Conservation (phyloP, 2,888 invertebrate genomes). For the Leucozona laternaria region DNA sequence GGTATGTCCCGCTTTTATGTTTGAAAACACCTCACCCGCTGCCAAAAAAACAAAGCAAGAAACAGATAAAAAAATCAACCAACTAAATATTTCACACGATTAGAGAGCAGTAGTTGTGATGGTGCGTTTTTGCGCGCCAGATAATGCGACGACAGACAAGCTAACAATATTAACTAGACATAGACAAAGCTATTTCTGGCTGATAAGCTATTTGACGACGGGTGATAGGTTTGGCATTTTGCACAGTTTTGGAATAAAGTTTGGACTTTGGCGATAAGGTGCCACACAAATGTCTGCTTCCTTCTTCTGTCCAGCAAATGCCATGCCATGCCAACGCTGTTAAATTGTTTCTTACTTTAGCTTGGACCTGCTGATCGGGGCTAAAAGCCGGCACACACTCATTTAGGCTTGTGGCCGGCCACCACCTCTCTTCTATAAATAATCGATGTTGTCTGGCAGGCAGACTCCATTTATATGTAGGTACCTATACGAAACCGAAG, state of each 20-base stretch:
- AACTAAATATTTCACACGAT: conserved; percentile 65
- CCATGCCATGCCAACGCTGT: conserved; percentile 10
- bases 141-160: conserved; percentile 63
- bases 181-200: conserved; percentile 54
- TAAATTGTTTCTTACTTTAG: conserved; percentile 40
- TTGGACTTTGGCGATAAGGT: conserved; percentile 62
- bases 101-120: conserved; percentile 33
- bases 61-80: conserved; percentile 6
- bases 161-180: conserved; percentile 56
- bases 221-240: conserved; percentile 47
- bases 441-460: conserved; percentile 60
- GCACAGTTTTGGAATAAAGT: conserved; percentile 61
- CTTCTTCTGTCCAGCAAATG: conserved; percentile 45
- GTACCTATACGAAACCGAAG: conserved; percentile 16
- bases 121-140: conserved; percentile 50
- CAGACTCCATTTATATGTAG: conserved; percentile 50
- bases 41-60: conserved; percentile 55
- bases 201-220: conserved; percentile 58
- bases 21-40: conserved; percentile 46
- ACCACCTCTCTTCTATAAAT: conserved; percentile 65
- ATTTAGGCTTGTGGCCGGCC: conserved; percentile 55
- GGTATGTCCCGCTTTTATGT: conserved; percentile 64
- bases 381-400: conserved; percentile 27
- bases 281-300: conserved; percentile 44
- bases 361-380: conserved; percentile 47